These are phyloP conservation scores for Drosophila cracens DNA, from an alignment of 2,888 invertebrate species.

Conservation along the genomic window DNA sequence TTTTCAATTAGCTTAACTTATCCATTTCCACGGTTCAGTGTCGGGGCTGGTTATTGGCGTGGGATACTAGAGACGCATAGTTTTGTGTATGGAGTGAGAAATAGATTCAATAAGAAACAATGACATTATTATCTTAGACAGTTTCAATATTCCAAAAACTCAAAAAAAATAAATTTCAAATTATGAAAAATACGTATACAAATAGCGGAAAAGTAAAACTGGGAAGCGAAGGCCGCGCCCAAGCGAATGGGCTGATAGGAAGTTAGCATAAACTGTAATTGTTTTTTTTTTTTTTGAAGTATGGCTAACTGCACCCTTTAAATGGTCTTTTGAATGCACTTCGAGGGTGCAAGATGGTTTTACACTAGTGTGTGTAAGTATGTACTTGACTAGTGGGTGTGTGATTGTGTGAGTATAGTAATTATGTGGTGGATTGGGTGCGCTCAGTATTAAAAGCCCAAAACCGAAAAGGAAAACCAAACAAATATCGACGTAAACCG, in stretches of 20 bases:
- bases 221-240: slow-evolving; percentile 36
- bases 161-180: background rate
- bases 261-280: slow-evolving; percentile 17
- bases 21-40: slow-evolving; percentile 96
- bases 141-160: slow-evolving; percentile 21
- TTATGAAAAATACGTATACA: background rate
- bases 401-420: slow-evolving; percentile 4
- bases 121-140: slow-evolving; percentile 43
- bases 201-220: slow-evolving; percentile 4
- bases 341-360: slow-evolving; percentile 21
- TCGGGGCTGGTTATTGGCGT: slow-evolving; percentile 95
- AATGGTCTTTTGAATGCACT: slow-evolving; percentile 16
- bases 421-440: slow-evolving; percentile 20
- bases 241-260: slow-evolving; percentile 25
- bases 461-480: slow-evolving; percentile 40
- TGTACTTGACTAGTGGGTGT: slow-evolving; percentile 24
- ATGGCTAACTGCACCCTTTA: background rate
- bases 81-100: slow-evolving; percentile 38
- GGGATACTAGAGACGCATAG: slow-evolving; percentile 88
- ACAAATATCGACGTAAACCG: slow-evolving; percentile 14
- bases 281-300: background rate
- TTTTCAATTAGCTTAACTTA: slow-evolving; percentile 85
- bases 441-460: slow-evolving; percentile 25
- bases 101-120: slow-evolving; percentile 65
- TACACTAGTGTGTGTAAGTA: slow-evolving; percentile 14